Conservation (phyloP, 2,797 vertebrate genomes). For the Hirundo rustica region DNA sequence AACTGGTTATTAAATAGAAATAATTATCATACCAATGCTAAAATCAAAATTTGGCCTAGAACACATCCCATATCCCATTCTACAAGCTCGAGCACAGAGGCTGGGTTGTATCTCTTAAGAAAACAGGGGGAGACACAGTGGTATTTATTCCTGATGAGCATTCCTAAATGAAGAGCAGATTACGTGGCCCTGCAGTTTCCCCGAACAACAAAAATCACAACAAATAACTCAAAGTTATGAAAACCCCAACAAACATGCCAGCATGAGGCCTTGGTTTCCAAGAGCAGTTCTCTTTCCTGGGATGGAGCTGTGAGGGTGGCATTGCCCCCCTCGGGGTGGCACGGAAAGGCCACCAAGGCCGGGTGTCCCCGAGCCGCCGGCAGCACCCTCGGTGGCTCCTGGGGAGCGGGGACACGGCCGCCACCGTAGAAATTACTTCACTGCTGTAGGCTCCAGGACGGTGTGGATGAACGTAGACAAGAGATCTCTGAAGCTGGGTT, state of each 20-base stretch:
- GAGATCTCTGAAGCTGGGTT: too few species aligned
- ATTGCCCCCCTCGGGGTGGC: too few species aligned
- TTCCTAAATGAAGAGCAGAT: not conserved
- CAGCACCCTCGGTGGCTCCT: too few species aligned
- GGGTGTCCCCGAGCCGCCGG: not conserved
- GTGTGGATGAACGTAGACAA: too few species aligned
- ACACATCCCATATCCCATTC: not conserved
- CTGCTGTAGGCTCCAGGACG: too few species aligned
- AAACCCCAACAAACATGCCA: not conserved
- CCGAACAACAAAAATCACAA: not conserved
- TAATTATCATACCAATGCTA: not conserved
- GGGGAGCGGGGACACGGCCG: too few species aligned
- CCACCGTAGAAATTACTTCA: too few species aligned
- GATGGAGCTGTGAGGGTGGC: too few species aligned
- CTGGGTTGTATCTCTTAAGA: too few species aligned
- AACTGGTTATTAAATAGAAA: not conserved
- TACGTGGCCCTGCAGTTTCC: not conserved
- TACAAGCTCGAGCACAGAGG: not conserved
- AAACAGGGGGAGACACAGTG: not conserved
- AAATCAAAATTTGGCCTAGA: not conserved
- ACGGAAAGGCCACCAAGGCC: too few species aligned
- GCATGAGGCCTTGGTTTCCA: too few species aligned
- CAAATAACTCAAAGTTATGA: not conserved
- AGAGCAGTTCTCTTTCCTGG: not conserved
- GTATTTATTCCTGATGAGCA: not conserved